Evolutionary conservation across 92 coral and sea anemone genomes (phyloP).

Genomic region (Parazoanthus atlanticus): DNA sequence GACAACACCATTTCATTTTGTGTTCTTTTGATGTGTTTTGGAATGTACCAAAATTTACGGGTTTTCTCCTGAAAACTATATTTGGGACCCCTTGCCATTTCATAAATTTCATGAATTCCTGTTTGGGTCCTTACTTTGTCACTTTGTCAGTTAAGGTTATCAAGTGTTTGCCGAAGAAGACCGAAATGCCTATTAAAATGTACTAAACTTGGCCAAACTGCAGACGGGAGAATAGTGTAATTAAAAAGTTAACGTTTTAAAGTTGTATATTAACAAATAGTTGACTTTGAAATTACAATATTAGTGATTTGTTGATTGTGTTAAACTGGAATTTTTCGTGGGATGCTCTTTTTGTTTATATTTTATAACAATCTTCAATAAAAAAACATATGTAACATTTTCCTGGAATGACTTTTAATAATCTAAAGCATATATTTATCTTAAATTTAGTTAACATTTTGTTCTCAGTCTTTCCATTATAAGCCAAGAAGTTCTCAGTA

Average conservation of each 20-base stretch:
- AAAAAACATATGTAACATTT: neutral
- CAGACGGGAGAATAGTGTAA: too few relatives aligned
- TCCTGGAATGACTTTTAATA: too few relatives aligned
- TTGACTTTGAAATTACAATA: neutral
- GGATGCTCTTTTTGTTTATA: neutral
- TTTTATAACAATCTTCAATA: too few relatives aligned
- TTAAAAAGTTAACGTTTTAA: neutral
- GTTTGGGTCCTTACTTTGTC: neutral
- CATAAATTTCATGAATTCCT: too few relatives aligned
- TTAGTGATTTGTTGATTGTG: too few relatives aligned
- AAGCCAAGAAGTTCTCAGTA: neutral
- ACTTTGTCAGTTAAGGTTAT: neutral
- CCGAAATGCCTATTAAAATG: neutral
- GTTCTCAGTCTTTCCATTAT: neutral
- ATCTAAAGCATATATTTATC: too few relatives aligned
- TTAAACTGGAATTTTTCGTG: neutral
- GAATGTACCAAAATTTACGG: too few relatives aligned
- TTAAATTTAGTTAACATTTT: too few relatives aligned
- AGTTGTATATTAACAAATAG: neutral
- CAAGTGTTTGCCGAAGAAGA: constrained; percentile 18
- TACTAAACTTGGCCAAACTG: neutral
- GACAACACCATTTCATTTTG: too few relatives aligned
- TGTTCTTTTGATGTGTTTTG: too few relatives aligned
- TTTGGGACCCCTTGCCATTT: too few relatives aligned
- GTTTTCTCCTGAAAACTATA: too few relatives aligned